Evolutionary conservation across 2,113 vertebrate species (phyloP).

Genomic region (Globicephala melas): DNA sequence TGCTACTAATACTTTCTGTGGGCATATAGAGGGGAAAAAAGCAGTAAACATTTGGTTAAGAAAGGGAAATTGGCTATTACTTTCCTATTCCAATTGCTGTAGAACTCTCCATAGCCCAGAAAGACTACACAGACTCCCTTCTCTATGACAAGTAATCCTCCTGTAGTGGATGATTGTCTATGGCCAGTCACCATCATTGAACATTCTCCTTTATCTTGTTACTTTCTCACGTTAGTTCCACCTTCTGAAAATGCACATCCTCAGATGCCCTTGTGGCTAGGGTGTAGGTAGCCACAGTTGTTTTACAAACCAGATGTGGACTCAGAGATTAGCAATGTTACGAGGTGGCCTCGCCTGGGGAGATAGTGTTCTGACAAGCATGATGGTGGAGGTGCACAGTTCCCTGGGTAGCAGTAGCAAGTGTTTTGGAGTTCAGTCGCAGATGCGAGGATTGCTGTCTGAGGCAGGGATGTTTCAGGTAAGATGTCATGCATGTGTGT

Average conservation of each 20-base stretch:
- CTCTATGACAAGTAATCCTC: not conserved
- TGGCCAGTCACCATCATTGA: not conserved
- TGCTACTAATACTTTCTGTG: not conserved
- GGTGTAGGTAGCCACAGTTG: not conserved
- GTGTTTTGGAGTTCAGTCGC: not conserved
- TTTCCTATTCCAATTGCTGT: not conserved
- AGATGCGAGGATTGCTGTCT: not conserved
- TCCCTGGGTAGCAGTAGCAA: not conserved
- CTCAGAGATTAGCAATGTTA: not conserved
- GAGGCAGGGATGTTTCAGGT: not conserved
- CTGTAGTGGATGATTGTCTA: not conserved
- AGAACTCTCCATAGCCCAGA: not conserved
- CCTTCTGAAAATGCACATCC: not conserved
- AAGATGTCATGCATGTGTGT: not conserved
- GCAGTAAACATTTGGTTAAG: not conserved
- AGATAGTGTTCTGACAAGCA: not conserved
- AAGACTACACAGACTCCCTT: not conserved
- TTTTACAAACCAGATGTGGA: not conserved
- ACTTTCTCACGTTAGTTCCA: not conserved
- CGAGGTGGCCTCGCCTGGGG: too few relatives aligned
- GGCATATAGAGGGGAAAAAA: not conserved
- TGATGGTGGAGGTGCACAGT: not conserved
- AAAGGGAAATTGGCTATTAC: not conserved
- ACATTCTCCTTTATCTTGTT: not conserved
- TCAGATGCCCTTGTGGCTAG: not conserved